Conservation (phyloP, 2,797 vertebrate genomes). For the Alectoris magna region DNA sequence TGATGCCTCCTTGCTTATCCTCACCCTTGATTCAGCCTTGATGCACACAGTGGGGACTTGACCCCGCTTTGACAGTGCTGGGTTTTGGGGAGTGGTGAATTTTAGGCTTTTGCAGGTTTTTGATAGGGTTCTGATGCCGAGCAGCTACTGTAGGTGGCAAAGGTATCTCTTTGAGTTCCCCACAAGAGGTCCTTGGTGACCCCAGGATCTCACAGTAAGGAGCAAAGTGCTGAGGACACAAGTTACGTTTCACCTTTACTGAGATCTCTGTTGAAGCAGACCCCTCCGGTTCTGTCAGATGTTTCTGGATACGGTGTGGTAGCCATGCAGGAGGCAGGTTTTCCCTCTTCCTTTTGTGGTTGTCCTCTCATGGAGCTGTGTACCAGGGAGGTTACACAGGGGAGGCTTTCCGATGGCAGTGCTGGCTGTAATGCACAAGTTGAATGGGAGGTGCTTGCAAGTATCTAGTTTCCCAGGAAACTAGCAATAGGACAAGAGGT, state of each 20-base stretch:
- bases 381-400: background rate
- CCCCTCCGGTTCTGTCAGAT: background rate
- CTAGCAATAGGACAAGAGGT: no score
- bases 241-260: fast-evolving
- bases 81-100: background rate
- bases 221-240: background rate
- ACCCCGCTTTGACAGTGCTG: background rate
- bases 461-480: no score
- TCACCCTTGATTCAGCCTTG: background rate
- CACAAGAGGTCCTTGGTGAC: background rate
- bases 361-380: background rate
- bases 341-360: fast-evolving
- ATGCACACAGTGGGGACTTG: fast-evolving
- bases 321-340: background rate
- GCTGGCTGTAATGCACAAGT: background rate
- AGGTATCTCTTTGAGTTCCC: fast-evolving
- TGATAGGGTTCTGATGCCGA: background rate
- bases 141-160: fast-evolving
- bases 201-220: background rate
- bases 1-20: background rate
- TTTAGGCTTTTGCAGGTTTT: background rate
- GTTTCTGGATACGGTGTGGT: background rate
- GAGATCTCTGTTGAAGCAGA: background rate
- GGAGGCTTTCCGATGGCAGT: background rate
- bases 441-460: background rate